Evolutionary conservation across 2,888 invertebrate species (phyloP), one percentile per base, ranked within the genome.

Genomic region (Heteropelma amictum): DNA sequence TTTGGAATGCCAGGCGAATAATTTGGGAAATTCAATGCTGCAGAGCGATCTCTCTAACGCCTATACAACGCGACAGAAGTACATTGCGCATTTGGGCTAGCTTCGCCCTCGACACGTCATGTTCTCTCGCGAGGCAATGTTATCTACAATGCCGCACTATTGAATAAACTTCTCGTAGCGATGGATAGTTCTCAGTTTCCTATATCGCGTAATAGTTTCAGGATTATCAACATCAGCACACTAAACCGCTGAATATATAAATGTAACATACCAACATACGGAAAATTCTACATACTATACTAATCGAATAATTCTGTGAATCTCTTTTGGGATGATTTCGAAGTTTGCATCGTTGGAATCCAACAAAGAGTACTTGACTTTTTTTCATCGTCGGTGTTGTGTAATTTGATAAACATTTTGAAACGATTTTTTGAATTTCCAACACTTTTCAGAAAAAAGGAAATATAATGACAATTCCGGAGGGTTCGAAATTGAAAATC

Each of bases 111-210:
- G 54, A 49, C 65, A 49, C 30, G 75, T 75, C 74, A 54, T 70
- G 64, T 65, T 56, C 33, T n/a, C 54, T 28, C 23, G 64, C 30
- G 33, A 30, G 35, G 28, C 49, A 47, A 58, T 42, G 33, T 58
- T 64, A 60, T 47, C 70, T 70, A 30, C 65, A 65, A 70, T 51
- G 35, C 8, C 49, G 47, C 60, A 42, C 65, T 33, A 33, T 67
- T 61, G 67, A 63, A 75, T 67, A 67, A 75, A 71, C 61, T 71
- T 71, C 64, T 61, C 38, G 26, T 23, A 23, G 26, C 23, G n/a
- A 47, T 12, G 30, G 64, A 51, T 23, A 23, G 30, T 58, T 26
- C 12, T 23, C 42, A 33, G 8, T 42, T 65, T 38, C 35, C 7
- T 42, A 56, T 14, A 21, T 10, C 19, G 40, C 4, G 14, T 42